Base-by-base conservation (phyloP, 2,797 vertebrate genomes). In the Parambassis ranga region DNA sequence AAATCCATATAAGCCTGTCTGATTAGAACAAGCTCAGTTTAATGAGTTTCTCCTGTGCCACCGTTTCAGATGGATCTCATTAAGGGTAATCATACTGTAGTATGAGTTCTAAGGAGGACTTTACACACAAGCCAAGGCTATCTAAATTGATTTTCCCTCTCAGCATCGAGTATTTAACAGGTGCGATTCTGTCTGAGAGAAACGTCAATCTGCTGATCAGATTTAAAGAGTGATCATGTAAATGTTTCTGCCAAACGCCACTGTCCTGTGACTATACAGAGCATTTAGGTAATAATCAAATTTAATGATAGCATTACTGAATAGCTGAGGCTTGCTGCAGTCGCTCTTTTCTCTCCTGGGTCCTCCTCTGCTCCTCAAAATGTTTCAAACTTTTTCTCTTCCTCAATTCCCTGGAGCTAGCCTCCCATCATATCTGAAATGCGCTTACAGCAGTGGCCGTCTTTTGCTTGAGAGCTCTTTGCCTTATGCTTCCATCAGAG, bases 401-500 rank as follows among this genome's bases (percentile, higher is more conserved):
- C 90, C 91, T 77, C 84, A 86, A 93, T 91, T 96, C 96, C 96
- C 96, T 79, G 73, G 95, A 94, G 94, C 88, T 88, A 83, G 91
- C 87, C 93, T 92, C 88, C 92, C 89, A 97, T 95, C 96, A 96
- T 95, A 95, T 96, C 95, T 96, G 94, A 96, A 95, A 97, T 95
- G 95, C 93, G 94, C 94, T 95, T 96, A 95, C 94, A 96, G 95
- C 94, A 92, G 92, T 95, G 96, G 94, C 96, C 96, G 95, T 95
- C 94, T 97, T 96, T 94, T 97, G 95, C 95, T 96, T 96, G 94
- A 96, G 95, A 94, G 93, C 93, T 91, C 93, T 93, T 94, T 94
- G 95, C 96, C 95, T 96, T 96, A 94, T 96, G 95, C 95, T 96
- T 98, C 95, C 95, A 96, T 98, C 96, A 96, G 94, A 96, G 94